Percentiles rank a stretch among this genome's conserved stretches.
phyloP scores from a whole-genome alignment of 1,140 invertebrate genomes.

The Calephelis virginiensis region DNA sequence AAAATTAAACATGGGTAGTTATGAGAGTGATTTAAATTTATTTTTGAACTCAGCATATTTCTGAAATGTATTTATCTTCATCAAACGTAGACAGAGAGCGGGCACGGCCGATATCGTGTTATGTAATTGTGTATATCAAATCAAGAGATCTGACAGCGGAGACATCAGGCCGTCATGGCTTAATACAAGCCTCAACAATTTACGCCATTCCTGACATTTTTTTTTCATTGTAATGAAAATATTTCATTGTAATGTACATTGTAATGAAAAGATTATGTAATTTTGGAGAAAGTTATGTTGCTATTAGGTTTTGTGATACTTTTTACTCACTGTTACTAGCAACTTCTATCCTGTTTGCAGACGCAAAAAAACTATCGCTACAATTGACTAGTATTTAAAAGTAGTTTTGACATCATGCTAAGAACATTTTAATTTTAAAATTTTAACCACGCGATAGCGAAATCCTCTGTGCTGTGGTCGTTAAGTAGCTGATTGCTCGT shows the following conservation, averaged over 20 bases:
- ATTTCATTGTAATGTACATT: background rate
- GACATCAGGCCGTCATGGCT: background rate
- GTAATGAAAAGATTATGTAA: background rate
- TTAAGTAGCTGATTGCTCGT: too few species aligned
- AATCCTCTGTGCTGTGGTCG: too few species aligned
- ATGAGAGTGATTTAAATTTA: background rate
- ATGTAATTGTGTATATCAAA: constrained; percentile 1
- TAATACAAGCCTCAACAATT: background rate
- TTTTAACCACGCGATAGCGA: too few species aligned
- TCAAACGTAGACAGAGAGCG: background rate
- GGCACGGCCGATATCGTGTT: background rate
- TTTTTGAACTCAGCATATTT: background rate
- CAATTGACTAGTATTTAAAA: too few species aligned
- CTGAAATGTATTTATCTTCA: background rate
- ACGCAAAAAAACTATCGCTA: too few species aligned
- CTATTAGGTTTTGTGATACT: too few species aligned
- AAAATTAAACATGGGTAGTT: too few species aligned
- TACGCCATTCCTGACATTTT: background rate
- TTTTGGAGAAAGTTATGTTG: background rate
- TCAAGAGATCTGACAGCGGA: background rate
- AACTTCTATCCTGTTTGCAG: too few species aligned
- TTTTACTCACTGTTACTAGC: too few species aligned
- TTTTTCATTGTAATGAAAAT: constrained; percentile 1
- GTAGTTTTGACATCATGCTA: too few species aligned
- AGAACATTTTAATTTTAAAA: too few species aligned